phyloP scores from a whole-genome alignment of 1,140 invertebrate species.

The Schlechtendalia chinensis region DNA sequence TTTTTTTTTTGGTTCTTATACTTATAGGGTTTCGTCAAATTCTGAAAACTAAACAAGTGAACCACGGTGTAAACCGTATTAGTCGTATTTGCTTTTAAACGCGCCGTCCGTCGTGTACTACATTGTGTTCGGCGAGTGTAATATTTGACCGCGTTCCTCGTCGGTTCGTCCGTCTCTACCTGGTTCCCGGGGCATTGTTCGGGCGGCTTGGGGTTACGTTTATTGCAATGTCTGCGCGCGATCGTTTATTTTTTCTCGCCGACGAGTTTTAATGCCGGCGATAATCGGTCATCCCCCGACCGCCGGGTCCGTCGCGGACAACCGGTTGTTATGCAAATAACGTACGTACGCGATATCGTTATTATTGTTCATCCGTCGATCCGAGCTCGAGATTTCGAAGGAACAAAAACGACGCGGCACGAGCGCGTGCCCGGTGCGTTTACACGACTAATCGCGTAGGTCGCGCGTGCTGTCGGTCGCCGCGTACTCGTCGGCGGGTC shows the following conservation, averaged over 20 bases:
- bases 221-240: background rate
- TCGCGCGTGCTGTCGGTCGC: slow-evolving; percentile 44
- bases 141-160: background rate
- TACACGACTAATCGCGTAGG: slow-evolving; percentile 45
- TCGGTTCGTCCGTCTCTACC: background rate
- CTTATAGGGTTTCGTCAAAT: background rate
- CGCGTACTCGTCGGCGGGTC: slow-evolving; percentile 36
- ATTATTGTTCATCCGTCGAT: slow-evolving; percentile 10
- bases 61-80: background rate
- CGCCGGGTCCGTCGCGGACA: background rate
- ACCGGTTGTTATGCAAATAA: background rate
- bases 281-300: background rate
- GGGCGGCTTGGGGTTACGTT: no score
- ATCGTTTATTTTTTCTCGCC: background rate
- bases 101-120: background rate
- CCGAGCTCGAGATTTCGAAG: background rate
- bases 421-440: slow-evolving; percentile 21
- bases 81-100: slow-evolving; percentile 3
- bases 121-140: background rate
- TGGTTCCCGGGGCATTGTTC: background rate
- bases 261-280: background rate
- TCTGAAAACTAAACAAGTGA: slow-evolving; percentile 9
- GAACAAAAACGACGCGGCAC: slow-evolving; percentile 6
- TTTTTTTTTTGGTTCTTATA: background rate
- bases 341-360: background rate